phyloP scores from a whole-genome alignment of 2,113 vertebrate species.

The Eclectus roratus region DNA sequence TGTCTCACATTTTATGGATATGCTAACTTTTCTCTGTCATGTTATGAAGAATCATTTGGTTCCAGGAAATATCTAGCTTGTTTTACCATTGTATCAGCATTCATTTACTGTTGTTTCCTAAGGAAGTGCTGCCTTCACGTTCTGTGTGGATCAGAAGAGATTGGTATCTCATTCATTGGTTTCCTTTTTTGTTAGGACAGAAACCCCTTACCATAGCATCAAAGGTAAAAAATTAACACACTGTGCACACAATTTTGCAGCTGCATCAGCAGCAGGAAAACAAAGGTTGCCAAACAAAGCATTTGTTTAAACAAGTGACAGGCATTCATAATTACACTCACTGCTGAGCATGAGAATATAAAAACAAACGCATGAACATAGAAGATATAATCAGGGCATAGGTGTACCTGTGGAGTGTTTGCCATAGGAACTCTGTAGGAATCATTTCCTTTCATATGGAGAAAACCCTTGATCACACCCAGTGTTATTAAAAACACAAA shows the following conservation, averaged over 20 bases:
- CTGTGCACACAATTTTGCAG: constrained; percentile 55
- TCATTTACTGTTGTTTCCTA: constrained; percentile 26
- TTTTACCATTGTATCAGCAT: constrained; percentile 12
- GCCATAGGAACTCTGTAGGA: neutral
- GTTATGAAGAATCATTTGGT: neutral
- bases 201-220: neutral
- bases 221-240: constrained; percentile 67
- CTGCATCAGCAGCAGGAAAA: constrained; percentile 33
- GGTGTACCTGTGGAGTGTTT: neutral
- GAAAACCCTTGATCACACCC: neutral
- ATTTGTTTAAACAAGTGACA: constrained; percentile 43
- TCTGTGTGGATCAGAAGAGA: constrained; percentile 15
- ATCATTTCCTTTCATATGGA: neutral
- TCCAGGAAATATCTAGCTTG: constrained; percentile 32
- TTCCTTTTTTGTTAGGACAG: neutral
- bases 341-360: neutral
- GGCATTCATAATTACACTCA: constrained; percentile 17
- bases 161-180: constrained; percentile 25
- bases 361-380: neutral
- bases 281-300: constrained; percentile 56
- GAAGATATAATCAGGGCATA: neutral
- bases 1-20: neutral
- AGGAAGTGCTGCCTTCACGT: constrained; percentile 35
- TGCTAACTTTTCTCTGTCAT: neutral
- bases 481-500: neutral